A percentile compares a stretch with the other conserved stretches of the same genome.
phyloP scores from a whole-genome alignment of 2,888 invertebrate genomes.

The Aporophyla lueneburgensis region DNA sequence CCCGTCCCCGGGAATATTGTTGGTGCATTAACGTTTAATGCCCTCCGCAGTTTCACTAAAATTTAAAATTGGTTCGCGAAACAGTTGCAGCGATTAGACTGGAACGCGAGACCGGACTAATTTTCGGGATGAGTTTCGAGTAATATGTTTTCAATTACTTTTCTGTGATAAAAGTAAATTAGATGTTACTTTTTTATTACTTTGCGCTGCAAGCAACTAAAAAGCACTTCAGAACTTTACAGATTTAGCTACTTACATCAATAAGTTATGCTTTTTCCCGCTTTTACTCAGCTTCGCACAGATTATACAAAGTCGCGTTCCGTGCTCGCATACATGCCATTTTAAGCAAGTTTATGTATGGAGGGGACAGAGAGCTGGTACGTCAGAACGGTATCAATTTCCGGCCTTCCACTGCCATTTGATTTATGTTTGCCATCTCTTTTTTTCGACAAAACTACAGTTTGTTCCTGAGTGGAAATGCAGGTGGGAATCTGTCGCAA shows the following conservation, averaged over 20 bases:
- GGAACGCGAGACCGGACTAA: conserved; percentile 73
- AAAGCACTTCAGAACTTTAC: conserved; percentile 27
- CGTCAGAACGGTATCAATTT: conserved; percentile 86
- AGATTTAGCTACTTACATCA: conserved; percentile 25
- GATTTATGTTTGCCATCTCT: conserved; percentile 83
- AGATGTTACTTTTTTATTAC: conserved; percentile 45
- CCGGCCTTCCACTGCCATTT: conserved; percentile 83
- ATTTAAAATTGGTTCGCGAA: conserved; percentile 86
- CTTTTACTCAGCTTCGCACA: conserved; percentile 39
- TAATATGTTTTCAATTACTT: conserved; percentile 63
- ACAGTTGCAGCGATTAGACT: conserved; percentile 81
- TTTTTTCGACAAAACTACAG: conserved; percentile 72
- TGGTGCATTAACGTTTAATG: conserved; percentile 88
- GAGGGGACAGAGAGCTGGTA: conserved; percentile 71
- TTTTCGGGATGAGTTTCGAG: conserved; percentile 70
- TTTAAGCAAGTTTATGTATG: conserved; percentile 72
- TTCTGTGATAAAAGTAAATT: conserved; percentile 63
- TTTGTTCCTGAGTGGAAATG: conserved; percentile 58
- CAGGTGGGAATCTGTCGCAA: conserved; percentile 51
- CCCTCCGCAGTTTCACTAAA: conserved; percentile 81
- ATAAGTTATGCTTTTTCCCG: conserved; percentile 45
- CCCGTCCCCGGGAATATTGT: conserved; percentile 84
- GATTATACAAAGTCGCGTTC: conserved; percentile 61
- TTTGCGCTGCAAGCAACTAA: conserved; percentile 35
- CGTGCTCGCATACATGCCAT: conserved; percentile 57